These are phyloP conservation scores for Amblyjoppa fuscipennis DNA, from an alignment of 2,888 invertebrate species.

Conservation along the genomic window DNA sequence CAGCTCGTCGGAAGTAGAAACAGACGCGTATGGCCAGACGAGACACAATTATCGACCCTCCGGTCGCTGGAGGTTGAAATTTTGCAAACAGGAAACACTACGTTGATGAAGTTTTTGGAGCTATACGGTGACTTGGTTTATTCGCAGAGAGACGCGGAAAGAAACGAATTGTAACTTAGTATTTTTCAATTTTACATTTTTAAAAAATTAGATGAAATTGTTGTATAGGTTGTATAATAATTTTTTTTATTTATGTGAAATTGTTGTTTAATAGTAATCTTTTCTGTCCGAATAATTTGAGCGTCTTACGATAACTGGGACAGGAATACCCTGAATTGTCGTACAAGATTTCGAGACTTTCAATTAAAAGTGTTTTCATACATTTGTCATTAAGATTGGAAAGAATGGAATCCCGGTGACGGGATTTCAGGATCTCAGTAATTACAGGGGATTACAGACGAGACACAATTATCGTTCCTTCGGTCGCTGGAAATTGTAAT, in stretches of 20 bases:
- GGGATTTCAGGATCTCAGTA: constrained; percentile 3
- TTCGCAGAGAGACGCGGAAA: background rate
- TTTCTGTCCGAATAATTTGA: too few species aligned
- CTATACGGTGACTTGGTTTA: background rate
- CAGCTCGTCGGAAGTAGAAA: background rate
- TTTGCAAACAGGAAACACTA: background rate
- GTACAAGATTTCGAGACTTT: background rate
- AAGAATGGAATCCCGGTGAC: constrained; percentile 17
- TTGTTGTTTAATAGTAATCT: too few species aligned
- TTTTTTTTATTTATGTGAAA: too few species aligned
- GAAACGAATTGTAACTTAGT: background rate
- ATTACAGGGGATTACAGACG: constrained; percentile 1
- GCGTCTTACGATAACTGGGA: too few species aligned
- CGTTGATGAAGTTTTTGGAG: background rate
- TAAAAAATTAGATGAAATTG: too few species aligned
- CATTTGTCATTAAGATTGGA: background rate
- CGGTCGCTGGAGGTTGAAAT: background rate
- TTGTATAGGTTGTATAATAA: too few species aligned
- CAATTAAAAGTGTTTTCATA: background rate
- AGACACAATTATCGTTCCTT: background rate
- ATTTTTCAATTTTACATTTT: background rate
- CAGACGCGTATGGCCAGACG: background rate
- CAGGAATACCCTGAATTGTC: too few species aligned
- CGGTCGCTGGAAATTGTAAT: background rate
- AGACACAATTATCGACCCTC: background rate